These are phyloP conservation scores for Oreochromis tanganicae DNA, from an alignment of 2,113 vertebrate genomes.

Conservation along the genomic window DNA sequence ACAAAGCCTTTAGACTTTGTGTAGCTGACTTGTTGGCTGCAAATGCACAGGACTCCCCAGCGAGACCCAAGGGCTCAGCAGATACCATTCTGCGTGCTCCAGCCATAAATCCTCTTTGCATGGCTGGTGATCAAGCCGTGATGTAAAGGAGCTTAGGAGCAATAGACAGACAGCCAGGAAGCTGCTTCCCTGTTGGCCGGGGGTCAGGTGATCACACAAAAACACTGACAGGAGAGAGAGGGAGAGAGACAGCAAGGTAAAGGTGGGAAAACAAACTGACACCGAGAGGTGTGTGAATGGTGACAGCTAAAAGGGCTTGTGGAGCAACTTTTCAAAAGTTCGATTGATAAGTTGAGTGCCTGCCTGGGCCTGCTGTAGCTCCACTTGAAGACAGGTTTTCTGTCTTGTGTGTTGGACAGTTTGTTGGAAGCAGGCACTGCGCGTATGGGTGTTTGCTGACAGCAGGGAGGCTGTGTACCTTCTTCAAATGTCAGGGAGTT, in stretches of 20 bases:
- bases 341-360: background rate
- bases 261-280: conserved; percentile 1
- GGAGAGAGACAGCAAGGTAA: background rate
- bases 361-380: background rate
- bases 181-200: conserved; percentile 26
- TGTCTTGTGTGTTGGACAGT: background rate
- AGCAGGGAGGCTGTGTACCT: background rate
- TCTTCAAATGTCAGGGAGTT: background rate
- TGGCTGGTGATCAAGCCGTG: conserved; percentile 61
- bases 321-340: background rate
- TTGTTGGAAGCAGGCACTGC: background rate
- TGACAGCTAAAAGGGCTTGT: background rate
- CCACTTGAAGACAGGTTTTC: background rate
- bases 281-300: background rate
- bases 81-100: conserved; percentile 48
- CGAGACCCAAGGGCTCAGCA: conserved; percentile 40
- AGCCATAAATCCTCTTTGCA: conserved; percentile 74
- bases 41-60: conserved; percentile 24
- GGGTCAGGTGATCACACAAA: conserved; percentile 55
- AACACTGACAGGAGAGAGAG: background rate
- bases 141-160: conserved; percentile 72
- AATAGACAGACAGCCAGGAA: conserved; percentile 39
- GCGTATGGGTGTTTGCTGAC: background rate
- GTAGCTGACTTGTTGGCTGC: conserved; percentile 17
- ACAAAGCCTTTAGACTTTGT: background rate